Base-by-base conservation (phyloP, 2,888 invertebrate species). In the Acleris literana region DNA sequence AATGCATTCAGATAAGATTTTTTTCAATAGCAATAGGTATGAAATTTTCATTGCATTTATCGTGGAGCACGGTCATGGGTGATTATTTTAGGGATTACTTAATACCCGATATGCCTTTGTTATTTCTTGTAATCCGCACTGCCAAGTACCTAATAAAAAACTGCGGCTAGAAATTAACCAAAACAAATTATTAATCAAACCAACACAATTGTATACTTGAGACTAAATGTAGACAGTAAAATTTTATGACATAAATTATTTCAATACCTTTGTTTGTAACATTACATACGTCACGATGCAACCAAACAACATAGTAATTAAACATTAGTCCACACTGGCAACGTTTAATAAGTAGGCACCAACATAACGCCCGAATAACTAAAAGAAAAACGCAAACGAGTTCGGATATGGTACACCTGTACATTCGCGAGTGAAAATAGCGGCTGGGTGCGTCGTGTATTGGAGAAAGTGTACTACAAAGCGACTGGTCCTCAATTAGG, bases 391-490 rank as follows among this genome's bases (percentile, higher is more conserved):
- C 25, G 33, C 44, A 33, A 61, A 66, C 66, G 70, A 71, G 77
- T 75, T 79, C 72, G 77, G 73, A 61, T 66, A 66, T 56, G 61
- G 72, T 71, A 72, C 84, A 83, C 81, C 82, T 85, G 83, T 75
- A 73, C 72, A 70, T 73, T 77, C 72, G 76, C 74, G 78, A 78
- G 88, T 84, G 90, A 90, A 89, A 88, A 81, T 81, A 39, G 80
- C 73, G 75, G 69, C 76, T 78, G 84, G 80, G 80, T 82, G 81
- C 88, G 88, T 89, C 90, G 88, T 86, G 86, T 85, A 86, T 74
- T 74, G 89, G 92, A 87, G 92, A 92, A 92, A 92, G 92, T 92
- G 89, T 89, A 91, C 88, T 84, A 88, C 87, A 86, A 86, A 83
- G 74, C 84, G 77, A 86, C 88, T 88, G 90, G 88, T 87, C 87